Evolutionary conservation across 2,113 vertebrate species (phyloP).

Genomic region (Rhinogobius similis): DNA sequence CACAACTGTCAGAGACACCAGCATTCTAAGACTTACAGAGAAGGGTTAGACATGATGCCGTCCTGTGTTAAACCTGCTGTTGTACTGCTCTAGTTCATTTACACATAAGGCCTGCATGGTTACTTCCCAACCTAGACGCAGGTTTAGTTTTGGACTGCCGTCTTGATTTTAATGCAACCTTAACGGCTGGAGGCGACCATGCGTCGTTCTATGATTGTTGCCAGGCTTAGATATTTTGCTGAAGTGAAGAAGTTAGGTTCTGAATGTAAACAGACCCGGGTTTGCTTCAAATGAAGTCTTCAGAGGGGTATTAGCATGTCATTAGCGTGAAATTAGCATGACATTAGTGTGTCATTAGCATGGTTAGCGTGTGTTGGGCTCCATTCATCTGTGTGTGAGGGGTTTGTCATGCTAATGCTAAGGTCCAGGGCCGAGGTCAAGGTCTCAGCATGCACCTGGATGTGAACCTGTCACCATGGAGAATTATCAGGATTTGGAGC

Average conservation of each 20-base stretch:
- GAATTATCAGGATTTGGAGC: not conserved
- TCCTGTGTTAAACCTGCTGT: too few species aligned
- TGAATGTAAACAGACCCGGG: not conserved
- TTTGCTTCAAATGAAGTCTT: not conserved
- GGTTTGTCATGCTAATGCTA: slow-evolving; percentile 3
- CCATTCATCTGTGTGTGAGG: not conserved
- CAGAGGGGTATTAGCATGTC: slow-evolving; percentile 4
- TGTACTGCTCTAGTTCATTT: too few species aligned
- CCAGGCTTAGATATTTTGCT: not conserved
- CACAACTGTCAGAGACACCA: not conserved
- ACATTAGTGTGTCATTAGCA: slow-evolving; percentile 8
- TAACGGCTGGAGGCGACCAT: too few species aligned
- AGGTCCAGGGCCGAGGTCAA: slow-evolving; percentile 6
- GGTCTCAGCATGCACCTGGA: not conserved
- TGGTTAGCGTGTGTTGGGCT: not conserved
- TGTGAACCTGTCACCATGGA: not conserved
- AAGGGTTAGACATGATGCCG: too few species aligned
- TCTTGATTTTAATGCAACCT: not conserved
- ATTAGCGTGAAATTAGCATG: slow-evolving; percentile 6
- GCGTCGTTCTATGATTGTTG: too few species aligned
- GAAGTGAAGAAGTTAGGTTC: not conserved
- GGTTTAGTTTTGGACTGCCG: not conserved
- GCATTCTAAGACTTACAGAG: not conserved
- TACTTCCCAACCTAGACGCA: not conserved
- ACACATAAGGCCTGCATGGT: not conserved